A percentile compares a stretch with the other conserved stretches of the same genome.
Conservation (phyloP, 2,113 vertebrate species). For the Antechinus flavipes region DNA sequence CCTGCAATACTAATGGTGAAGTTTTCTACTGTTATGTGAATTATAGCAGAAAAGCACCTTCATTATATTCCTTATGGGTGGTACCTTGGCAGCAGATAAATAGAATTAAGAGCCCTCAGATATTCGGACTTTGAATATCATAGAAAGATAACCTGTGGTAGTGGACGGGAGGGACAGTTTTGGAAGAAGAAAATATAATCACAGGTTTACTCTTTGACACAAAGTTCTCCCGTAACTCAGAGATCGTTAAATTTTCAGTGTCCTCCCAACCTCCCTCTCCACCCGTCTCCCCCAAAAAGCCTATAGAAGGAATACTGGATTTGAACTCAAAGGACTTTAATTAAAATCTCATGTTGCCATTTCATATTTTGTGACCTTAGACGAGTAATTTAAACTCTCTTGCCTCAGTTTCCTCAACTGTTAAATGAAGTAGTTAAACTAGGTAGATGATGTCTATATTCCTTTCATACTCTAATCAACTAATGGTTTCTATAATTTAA, state of each 20-base stretch:
- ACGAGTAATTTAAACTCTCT: background rate
- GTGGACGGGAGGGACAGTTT: background rate
- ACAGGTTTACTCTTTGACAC: background rate
- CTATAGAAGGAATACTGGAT: background rate
- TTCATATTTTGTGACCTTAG: background rate
- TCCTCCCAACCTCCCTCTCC: background rate
- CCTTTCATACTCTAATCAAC: background rate
- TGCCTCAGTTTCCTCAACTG: conserved; percentile 2
- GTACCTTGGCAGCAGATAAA: background rate
- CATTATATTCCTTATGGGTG: background rate
- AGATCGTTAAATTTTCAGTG: background rate
- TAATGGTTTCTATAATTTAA: background rate
- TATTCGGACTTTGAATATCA: background rate
- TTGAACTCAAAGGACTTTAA: background rate
- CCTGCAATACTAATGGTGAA: background rate
- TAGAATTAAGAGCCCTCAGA: background rate
- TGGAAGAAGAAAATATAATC: background rate
- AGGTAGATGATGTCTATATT: background rate
- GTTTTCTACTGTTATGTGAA: background rate
- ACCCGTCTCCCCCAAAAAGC: background rate
- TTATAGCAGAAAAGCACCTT: background rate
- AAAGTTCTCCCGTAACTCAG: background rate
- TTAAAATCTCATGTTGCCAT: background rate
- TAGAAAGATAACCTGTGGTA: background rate
- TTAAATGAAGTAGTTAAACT: background rate